Percentiles rank a stretch among this genome's conserved stretches.
Conservation (phyloP, 2,888 invertebrate species). For the Glyphotaelius pellucidus region DNA sequence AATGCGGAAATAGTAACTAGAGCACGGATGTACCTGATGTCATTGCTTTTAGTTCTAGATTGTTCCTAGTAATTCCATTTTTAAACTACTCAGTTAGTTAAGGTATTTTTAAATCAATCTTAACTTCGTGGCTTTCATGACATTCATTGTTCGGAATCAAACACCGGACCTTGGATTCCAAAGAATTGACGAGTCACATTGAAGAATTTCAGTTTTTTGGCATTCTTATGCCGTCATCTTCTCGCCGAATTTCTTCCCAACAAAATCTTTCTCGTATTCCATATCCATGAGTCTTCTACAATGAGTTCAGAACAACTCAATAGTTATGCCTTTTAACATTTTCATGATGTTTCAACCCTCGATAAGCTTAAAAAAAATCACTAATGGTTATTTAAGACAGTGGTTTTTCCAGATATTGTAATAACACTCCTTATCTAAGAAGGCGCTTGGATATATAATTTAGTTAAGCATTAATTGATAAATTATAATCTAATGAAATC, state of each 20-base stretch:
- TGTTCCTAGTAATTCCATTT: neutral
- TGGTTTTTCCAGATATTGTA: neutral
- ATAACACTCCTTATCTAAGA: neutral
- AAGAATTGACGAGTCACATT: constrained; percentile 11
- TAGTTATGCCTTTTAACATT: too few relatives aligned
- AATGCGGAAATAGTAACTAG: neutral
- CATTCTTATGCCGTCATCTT: neutral
- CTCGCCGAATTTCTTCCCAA: neutral
- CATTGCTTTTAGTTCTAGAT: neutral
- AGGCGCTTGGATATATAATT: neutral
- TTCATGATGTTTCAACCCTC: too few relatives aligned
- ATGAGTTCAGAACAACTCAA: neutral
- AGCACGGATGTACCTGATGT: neutral
- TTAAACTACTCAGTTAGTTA: neutral
- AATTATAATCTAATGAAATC: neutral
- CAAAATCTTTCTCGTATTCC: neutral
- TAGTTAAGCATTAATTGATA: neutral
- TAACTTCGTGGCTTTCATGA: neutral
- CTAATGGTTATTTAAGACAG: neutral
- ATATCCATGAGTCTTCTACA: neutral
- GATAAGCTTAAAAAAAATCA: neutral
- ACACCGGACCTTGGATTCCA: neutral
- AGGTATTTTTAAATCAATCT: neutral
- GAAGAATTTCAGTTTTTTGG: neutral
- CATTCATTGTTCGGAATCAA: neutral